Conservation (phyloP, 2,888 invertebrate species). For the Ornithoptera alexandrae region DNA sequence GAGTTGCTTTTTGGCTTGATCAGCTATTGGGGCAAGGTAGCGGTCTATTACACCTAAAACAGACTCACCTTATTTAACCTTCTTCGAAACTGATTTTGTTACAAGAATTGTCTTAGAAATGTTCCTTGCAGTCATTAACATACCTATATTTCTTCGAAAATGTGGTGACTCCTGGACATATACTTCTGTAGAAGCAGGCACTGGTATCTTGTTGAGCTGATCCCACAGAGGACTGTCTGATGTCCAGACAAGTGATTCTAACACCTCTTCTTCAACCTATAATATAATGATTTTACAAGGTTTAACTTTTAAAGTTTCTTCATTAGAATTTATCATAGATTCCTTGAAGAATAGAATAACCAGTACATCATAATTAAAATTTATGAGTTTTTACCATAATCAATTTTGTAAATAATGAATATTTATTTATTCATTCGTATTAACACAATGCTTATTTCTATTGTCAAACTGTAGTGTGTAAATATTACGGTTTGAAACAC, state of each 20-base stretch:
- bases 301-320: not conserved
- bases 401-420: too few species aligned
- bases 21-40: slow-evolving; percentile 83
- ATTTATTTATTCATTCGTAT: too few species aligned
- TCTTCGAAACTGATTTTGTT: not conserved
- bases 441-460: too few species aligned
- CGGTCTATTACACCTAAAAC: slow-evolving; percentile 81
- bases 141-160: slow-evolving; percentile 37
- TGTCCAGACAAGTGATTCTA: slow-evolving; percentile 95
- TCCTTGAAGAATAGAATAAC: not conserved
- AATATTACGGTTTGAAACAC: too few species aligned
- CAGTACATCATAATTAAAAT: too few species aligned
- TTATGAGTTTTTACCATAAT: too few species aligned
- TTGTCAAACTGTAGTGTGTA: too few species aligned
- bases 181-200: slow-evolving; percentile 65
- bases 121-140: too few species aligned
- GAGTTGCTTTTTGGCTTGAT: slow-evolving; percentile 72
- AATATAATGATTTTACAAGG: slow-evolving; percentile 29
- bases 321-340: not conserved
- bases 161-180: slow-evolving; percentile 62
- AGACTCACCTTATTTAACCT: slow-evolving; percentile 43
- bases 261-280: slow-evolving; percentile 95
- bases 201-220: slow-evolving; percentile 75
- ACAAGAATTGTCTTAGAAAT: not conserved
- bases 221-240: slow-evolving; percentile 93